A percentile compares a stretch with the other conserved stretches of the same genome.
Evolutionary conservation across 1,140 invertebrate genomes (phyloP).

Genomic region (Zophobas atratus): DNA sequence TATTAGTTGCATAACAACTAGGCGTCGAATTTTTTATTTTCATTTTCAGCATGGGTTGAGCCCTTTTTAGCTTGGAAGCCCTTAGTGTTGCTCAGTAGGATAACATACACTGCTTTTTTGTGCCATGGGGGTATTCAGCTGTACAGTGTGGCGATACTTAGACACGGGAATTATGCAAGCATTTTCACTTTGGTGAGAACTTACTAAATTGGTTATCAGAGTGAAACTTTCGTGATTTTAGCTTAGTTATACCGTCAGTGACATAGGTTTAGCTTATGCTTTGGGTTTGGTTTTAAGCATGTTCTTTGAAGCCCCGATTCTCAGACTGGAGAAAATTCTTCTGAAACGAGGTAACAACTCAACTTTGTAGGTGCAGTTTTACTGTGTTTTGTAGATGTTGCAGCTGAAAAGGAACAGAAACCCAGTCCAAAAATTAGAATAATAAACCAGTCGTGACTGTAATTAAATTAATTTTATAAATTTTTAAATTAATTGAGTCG

Average conservation of each 20-base stretch:
- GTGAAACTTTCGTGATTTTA: too few relatives aligned
- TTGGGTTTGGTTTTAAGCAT: conserved; percentile 21
- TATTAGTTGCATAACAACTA: not conserved
- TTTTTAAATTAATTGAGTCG: too few relatives aligned
- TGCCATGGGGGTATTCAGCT: conserved; percentile 80
- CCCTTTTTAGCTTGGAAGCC: conserved; percentile 77
- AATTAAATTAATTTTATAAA: too few relatives aligned
- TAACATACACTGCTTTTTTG: conserved; percentile 82
- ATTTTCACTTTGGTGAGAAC: conserved; percentile 70
- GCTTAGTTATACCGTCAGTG: conserved; percentile 31
- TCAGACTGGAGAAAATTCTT: conserved; percentile 40
- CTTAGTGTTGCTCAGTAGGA: conserved; percentile 75
- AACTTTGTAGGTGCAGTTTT: too few relatives aligned
- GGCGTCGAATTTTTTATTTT: too few relatives aligned
- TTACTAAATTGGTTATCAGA: too few relatives aligned
- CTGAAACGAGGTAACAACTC: not conserved
- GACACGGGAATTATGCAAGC: conserved; percentile 71
- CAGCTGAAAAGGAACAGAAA: too few relatives aligned
- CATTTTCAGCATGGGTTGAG: conserved; percentile 71
- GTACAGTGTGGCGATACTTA: conserved; percentile 72
- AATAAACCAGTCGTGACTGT: too few relatives aligned
- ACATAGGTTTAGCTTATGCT: conserved; percentile 37
- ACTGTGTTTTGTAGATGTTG: too few relatives aligned
- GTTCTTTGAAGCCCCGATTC: conserved; percentile 44
- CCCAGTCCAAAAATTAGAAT: too few relatives aligned